phyloP scores from a whole-genome alignment of 2,888 invertebrate genomes.

The Hydrotaea diabolus region DNA sequence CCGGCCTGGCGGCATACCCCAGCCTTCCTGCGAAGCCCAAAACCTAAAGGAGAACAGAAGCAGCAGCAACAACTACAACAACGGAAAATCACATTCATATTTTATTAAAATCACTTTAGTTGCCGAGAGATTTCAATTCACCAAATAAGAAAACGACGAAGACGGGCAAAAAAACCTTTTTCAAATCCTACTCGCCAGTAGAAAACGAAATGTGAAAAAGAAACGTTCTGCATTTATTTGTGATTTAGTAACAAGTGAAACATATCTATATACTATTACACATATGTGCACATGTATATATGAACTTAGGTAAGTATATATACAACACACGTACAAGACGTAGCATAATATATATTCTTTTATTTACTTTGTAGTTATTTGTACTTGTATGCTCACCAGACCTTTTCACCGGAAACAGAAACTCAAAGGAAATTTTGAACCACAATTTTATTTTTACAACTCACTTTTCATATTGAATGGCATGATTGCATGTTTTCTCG shows the following conservation, averaged over 20 bases:
- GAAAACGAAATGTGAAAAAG: conserved; percentile 15
- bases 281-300: neutral
- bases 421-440: conserved; percentile 1
- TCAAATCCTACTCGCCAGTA: conserved; percentile 15
- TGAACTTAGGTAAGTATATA: neutral
- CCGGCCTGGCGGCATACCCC: conserved; percentile 1
- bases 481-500: neutral
- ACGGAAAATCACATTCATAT: conserved; percentile 72
- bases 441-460: conserved; percentile 33
- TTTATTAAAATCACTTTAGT: conserved; percentile 81
- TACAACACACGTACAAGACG: neutral
- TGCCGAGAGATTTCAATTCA: conserved; percentile 77
- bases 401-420: conserved; percentile 38
- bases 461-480: conserved; percentile 29
- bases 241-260: conserved; percentile 45
- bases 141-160: conserved; percentile 68
- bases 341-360: conserved; percentile 35
- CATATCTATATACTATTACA: neutral
- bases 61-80: conserved; percentile 37
- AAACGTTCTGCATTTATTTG: conserved; percentile 35
- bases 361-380: conserved; percentile 37
- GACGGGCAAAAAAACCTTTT: conserved; percentile 56
- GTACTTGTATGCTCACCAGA: conserved; percentile 57
- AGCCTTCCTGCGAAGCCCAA: neutral
- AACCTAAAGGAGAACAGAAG: neutral